phyloP scores from a whole-genome alignment of 2,113 vertebrate genomes.

The Sturnus vulgaris region DNA sequence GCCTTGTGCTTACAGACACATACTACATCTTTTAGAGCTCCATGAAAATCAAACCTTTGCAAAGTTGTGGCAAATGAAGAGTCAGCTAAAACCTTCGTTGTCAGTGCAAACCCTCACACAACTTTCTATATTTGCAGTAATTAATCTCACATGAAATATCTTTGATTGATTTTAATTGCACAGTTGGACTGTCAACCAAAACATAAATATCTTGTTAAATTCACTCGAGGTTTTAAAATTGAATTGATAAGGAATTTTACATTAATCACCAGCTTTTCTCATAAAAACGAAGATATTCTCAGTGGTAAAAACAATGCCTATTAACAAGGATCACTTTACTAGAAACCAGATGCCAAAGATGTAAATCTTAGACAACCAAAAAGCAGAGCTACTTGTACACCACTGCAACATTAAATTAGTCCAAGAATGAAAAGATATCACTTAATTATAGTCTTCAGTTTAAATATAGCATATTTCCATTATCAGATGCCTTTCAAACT shows the following conservation, averaged over 20 bases:
- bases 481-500: not conserved
- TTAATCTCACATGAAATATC: not conserved
- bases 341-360: not conserved
- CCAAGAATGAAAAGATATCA: not conserved
- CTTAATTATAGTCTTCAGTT: not conserved
- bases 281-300: not conserved
- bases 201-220: not conserved
- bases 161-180: not conserved
- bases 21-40: rapidly evolving
- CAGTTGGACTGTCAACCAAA: not conserved
- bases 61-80: not conserved
- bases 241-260: not conserved
- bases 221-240: not conserved
- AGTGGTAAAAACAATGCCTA: not conserved
- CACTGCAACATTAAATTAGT: not conserved
- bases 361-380: not conserved
- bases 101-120: not conserved
- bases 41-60: not conserved
- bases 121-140: not conserved
- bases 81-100: not conserved
- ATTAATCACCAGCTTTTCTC: not conserved
- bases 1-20: not conserved
- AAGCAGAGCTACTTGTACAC: not conserved
- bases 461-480: not conserved
- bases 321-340: not conserved